Evolutionary conservation across 2,888 invertebrate species (phyloP), one percentile per base, ranked within the genome.

Genomic region (Pterobdella sp.): DNA sequence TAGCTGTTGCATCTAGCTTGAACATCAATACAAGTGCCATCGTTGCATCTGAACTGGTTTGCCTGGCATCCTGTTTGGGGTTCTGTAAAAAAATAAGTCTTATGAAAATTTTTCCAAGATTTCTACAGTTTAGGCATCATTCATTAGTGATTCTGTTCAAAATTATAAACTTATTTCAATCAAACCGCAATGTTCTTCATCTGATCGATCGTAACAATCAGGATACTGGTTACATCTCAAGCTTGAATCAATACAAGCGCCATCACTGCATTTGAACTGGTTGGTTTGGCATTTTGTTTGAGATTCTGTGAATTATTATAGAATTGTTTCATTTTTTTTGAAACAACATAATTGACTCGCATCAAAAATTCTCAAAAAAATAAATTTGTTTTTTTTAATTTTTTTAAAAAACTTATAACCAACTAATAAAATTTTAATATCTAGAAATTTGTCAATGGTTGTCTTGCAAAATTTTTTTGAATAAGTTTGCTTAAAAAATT

Each of bases 131-230:
- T n/a, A n/a, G n/a, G n/a, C n/a, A n/a, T n/a, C n/a, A n/a, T n/a
- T n/a, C n/a, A n/a, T n/a, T n/a, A n/a, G n/a, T n/a, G n/a, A n/a
- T n/a, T n/a, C n/a, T n/a, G n/a, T n/a, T n/a, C n/a, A n/a, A n/a
- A n/a, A n/a, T n/a, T 22, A 56, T 26, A 4, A 56, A 14, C 18
- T 26, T 26, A 56, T 56, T 56, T 56, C n/a, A 18, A 56, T 56
- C 3, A n/a, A 4, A 67, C 68, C 37, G 70, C 76, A 75, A 31
- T 72, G 32, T 32, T 67, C 35, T 75, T 77, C 77, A 66, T 77
- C 77, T 1, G 69, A 52, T n/a, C 74, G 65, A 31, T 74, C 74
- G 1, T 34, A 31, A 71, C 77, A 77, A 56, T 77, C 75, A 29
- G 31, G 14, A 7, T 68, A 56, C 26, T 73, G 52, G 52, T 77